A percentile compares a stretch with the other conserved stretches of the same genome.
Conservation (phyloP, 2,797 vertebrate genomes). For the Chanos chanos region DNA sequence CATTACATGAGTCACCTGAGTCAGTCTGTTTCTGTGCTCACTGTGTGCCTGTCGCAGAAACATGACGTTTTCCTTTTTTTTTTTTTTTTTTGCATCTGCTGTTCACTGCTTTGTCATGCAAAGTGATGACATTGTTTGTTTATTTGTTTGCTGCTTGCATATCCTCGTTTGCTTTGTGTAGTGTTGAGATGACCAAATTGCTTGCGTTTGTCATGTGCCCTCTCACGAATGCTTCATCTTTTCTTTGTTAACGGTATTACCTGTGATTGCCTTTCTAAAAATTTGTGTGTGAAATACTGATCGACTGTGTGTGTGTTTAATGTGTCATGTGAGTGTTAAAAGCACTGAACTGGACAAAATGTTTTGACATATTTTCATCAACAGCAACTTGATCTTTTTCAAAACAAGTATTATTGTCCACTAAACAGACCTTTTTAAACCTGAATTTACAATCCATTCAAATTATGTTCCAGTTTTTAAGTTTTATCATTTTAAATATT, state of each 20-base stretch:
- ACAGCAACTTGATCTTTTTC: neutral
- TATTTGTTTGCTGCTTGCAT: constrained; percentile 44
- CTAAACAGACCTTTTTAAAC: too few species aligned
- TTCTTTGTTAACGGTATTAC: constrained; percentile 11
- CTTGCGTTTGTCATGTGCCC: constrained; percentile 54
- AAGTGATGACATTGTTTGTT: constrained; percentile 33
- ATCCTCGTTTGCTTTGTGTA: constrained; percentile 41
- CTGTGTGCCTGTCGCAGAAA: constrained; percentile 41
- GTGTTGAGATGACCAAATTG: constrained; percentile 28
- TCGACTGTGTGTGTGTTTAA: constrained; percentile 32
- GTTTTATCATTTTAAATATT: too few species aligned
- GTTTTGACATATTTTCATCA: neutral
- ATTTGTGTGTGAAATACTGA: constrained; percentile 28
- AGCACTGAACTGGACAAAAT: constrained; percentile 62
- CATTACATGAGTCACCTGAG: too few species aligned
- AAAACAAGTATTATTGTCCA: neutral
- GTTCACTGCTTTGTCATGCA: constrained; percentile 1
- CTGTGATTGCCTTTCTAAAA: neutral
- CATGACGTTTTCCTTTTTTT: constrained; percentile 4
- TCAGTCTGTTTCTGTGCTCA: constrained; percentile 53
- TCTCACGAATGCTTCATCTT: constrained; percentile 45
- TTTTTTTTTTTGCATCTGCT: constrained; percentile 19
- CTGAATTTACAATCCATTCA: too few species aligned
- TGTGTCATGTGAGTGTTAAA: constrained; percentile 40
- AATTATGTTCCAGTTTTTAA: too few species aligned